Evolutionary conservation across 2,888 invertebrate genomes (phyloP).

Genomic region (Margaritifera margaritifera): DNA sequence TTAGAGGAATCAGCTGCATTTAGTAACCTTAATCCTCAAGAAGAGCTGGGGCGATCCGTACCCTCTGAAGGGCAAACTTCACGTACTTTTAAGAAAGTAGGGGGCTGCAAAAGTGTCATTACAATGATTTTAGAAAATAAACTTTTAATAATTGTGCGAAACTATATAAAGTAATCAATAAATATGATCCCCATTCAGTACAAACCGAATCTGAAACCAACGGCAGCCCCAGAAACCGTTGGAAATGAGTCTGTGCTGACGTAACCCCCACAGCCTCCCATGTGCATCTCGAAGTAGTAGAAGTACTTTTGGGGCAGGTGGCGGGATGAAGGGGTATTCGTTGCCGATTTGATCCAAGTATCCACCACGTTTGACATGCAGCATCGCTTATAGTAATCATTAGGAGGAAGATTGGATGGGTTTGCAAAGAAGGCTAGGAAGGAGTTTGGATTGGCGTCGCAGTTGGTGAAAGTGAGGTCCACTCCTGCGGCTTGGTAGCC

Average conservation of each 20-base stretch:
- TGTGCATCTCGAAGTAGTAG: slow-evolving; percentile 12
- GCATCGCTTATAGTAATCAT: slow-evolving; percentile 3
- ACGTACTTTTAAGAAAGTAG: too few species aligned
- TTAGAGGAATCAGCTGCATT: too few species aligned
- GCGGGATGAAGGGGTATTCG: neutral
- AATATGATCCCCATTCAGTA: neutral
- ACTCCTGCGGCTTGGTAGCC: slow-evolving; percentile 3
- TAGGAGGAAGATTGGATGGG: neutral
- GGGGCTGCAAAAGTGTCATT: too few species aligned
- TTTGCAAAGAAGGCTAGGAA: slow-evolving; percentile 5
- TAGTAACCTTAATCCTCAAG: too few species aligned
- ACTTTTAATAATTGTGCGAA: too few species aligned
- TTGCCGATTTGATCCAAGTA: slow-evolving; percentile 1
- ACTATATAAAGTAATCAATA: too few species aligned
- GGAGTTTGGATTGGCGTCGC: slow-evolving; percentile 6
- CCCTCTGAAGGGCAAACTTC: too few species aligned
- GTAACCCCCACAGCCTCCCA: slow-evolving; percentile 3
- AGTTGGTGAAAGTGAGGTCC: slow-evolving; percentile 3
- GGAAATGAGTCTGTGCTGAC: neutral
- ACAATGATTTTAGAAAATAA: too few species aligned
- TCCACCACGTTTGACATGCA: neutral
- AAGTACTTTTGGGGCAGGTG: slow-evolving; percentile 1
- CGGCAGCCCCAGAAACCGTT: neutral
- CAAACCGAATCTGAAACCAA: slow-evolving; percentile 6
- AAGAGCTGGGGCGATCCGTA: too few species aligned